Base-by-base conservation (phyloP, 1,140 invertebrate species). In the Lasaia peninsularis region DNA sequence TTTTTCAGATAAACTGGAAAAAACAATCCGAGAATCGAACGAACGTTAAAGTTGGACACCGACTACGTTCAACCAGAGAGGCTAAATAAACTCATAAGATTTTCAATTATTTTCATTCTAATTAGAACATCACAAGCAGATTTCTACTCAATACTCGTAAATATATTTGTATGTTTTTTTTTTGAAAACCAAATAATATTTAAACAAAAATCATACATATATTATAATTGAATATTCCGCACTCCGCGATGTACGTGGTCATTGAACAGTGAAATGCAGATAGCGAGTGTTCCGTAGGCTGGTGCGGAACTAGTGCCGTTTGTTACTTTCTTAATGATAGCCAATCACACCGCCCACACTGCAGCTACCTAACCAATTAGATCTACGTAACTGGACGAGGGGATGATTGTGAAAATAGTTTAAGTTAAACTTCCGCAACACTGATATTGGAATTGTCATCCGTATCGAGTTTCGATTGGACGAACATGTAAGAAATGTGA, bases 291-390 rank as follows among this genome's bases (percentile, higher is more conserved):
- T 55, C 52, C 35, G 52, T 14, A 40, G 52, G 52, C 37, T 7
- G 34, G 40, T 10, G 37, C 53, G 53, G 53, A 56, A 56, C 24
- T 24, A 35, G 33, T 37, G 18, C 33, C n/a, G 12, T 35, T 35
- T 53, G 52, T 53, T 53, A 53, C 8, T 37, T 48, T 48, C 44
- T 21, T 48, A 21, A 48, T 21, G 44, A 48, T 48, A 20, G 44
- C 20, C 44, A 48, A 48, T 48, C 44, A 48, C 5, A 48, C 20
- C 44, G 20, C 44, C 20, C 20, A 48, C 21, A 48, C 18, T 11
- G 20, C 21, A 7, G 20, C 20, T 21, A 48, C 44, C 18, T 48
- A 8, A 55, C 16, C 18, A 40, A 35, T 55, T 55, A 55, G 7
- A 12, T 24, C 34, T 37, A 21, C 18, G 5, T 48, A 10, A 10